Base-by-base conservation (phyloP, 2,113 vertebrate genomes). In the Microtus pennsylvanicus region DNA sequence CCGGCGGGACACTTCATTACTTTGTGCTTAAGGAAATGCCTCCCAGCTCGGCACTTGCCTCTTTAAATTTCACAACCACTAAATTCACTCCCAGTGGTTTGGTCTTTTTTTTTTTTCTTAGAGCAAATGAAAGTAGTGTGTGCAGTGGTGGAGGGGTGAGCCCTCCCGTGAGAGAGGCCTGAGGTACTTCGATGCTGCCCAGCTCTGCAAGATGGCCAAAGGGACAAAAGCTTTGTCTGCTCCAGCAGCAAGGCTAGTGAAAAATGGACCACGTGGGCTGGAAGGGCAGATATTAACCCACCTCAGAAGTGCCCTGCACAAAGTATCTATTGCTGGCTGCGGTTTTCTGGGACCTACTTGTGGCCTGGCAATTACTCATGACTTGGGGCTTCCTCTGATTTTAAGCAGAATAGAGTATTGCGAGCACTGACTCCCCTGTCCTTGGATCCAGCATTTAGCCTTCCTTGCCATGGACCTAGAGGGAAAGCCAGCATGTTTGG, bases 21-120 rank as follows among this genome's bases (percentile, higher is more conserved):
- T 90, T 72, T 63, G 81, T 89, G 93, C 95, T 95, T 67, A 90
- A 93, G 95, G 96, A 97, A 97, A 93, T 88, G 94, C 94, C 94
- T 96, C 86, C 92, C 96, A 93, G 97, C 94, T 94, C 97, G 63
- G 78, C 93, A 89, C 96, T 97, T 96, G 96, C 87, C 95, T 96
- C 94, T 95, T 96, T 92, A 96, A 90, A 97, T 97, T 95, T 95
- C 97, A 97, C 96, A 96, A 95, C 94, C 88, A 90, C 94, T 95
- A 96, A 97, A 96, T 95, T 85, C 70, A 93, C 87, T 94, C 87
- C 91, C 13, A 70, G 80, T 0, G 1, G n/a, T 19, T 47, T 65
- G 7, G 7, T 45, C 67, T 67, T 26, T 91, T 52, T 74, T 50
- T 50, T 80, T 63, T 78, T 77, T 58, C 82, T 83, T 90, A 86